Base-by-base conservation (phyloP, 2,797 vertebrate genomes). In the Phoeniculus purpureus region DNA sequence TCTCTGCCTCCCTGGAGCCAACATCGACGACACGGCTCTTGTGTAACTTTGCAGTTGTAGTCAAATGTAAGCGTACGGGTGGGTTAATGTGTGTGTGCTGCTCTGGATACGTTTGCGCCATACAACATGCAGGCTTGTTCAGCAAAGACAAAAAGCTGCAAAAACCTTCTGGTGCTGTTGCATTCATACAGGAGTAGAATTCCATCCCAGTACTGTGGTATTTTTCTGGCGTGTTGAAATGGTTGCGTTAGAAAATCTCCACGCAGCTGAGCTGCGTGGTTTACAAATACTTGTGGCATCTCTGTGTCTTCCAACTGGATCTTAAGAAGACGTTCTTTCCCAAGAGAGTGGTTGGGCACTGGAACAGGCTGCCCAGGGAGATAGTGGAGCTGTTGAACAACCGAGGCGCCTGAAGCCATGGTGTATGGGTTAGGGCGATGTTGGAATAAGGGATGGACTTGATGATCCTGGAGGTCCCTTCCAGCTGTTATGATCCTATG, bases 1-100 rank as follows among this genome's bases (percentile, higher is more conserved):
- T 86, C 67, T 86, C 59, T 90, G 60, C 58, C 22, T 91, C 58
- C 51, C 47, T 59, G 86, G 65, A 90, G 72, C 55, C 55, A 82
- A 43, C 86, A 86, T 55, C 85, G 70, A 55, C 81, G 67, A 65
- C 71, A 79, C 79, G 80, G 43, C 47, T 94, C 79, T 85, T 87
- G 47, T 62, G 62, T 58, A 90, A 48, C 87, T 92, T 93, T 77
- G 34, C 71, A 85, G 8, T 89, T 78, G 65, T 87, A 66, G 82
- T 91, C 68, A 75, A 90, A 74, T 77, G 1, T 7, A 55, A 84
- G 23, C 40, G 9, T 62, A 14, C 83, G 74, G 87, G 29, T 92
- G 94, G 68, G 27, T 43, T n/a, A 15, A n/a, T n/a, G n/a, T 87
- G 85, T 40, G 50, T 93, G 94, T 75, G 21, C 79, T 81, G 48